Evolutionary conservation across 2,888 invertebrate species (phyloP).

Genomic region (Serripes groenlandicus): DNA sequence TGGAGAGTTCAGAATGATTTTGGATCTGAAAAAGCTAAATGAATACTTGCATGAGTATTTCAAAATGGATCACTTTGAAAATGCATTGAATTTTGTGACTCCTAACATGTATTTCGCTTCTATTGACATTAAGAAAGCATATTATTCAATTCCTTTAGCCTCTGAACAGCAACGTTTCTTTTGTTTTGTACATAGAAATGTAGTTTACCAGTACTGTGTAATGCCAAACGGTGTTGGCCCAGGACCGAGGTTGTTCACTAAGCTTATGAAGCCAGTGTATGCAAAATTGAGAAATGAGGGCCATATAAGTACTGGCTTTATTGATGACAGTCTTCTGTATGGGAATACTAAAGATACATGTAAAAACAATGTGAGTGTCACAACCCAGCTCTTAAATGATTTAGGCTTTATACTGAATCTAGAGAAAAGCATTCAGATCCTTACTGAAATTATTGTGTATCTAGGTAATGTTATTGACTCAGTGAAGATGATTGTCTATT

Average conservation of each 20-base stretch:
- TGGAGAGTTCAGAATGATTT: slow-evolving; percentile 53
- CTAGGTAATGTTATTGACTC: slow-evolving; percentile 58
- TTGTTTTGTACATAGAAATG: slow-evolving; percentile 44
- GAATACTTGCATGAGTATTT: slow-evolving; percentile 55
- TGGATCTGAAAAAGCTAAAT: slow-evolving; percentile 56
- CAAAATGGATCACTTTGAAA: slow-evolving; percentile 50
- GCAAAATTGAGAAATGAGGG: slow-evolving; percentile 49
- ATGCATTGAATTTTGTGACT: slow-evolving; percentile 23
- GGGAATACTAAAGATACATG: slow-evolving; percentile 27
- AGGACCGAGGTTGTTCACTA: slow-evolving; percentile 62
- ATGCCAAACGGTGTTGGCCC: slow-evolving; percentile 53
- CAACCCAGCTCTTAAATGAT: slow-evolving; percentile 9
- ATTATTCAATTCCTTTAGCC: slow-evolving; percentile 51
- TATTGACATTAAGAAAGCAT: slow-evolving; percentile 57
- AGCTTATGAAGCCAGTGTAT: slow-evolving; percentile 63
- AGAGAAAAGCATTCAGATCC: slow-evolving; percentile 52
- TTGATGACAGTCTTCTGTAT: slow-evolving; percentile 59
- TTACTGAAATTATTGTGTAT: slow-evolving; percentile 23
- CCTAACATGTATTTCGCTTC: slow-evolving; percentile 30
- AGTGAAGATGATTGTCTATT: slow-evolving; percentile 33
- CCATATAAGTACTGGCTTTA: slow-evolving; percentile 45
- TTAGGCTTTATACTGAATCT: slow-evolving; percentile 40
- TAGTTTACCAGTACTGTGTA: slow-evolving; percentile 44
- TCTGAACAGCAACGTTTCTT: slow-evolving; percentile 34
- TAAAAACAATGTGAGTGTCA: slow-evolving; percentile 27